Conservation (phyloP, 1,140 invertebrate genomes). For the Polypedilum pembai region DNA sequence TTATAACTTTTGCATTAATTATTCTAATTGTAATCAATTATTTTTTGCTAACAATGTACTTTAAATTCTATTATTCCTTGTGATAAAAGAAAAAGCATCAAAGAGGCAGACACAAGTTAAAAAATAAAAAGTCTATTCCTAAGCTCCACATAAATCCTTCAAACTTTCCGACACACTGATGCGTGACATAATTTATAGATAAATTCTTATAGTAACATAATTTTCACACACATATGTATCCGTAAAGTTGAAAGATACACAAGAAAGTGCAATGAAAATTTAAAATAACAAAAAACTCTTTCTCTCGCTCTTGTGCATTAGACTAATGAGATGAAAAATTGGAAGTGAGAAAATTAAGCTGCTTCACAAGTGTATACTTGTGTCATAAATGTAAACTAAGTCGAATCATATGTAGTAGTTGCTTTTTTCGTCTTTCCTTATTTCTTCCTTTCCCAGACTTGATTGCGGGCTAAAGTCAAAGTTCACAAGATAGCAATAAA, state of each 20-base stretch:
- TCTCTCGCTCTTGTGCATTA: neutral
- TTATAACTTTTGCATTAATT: no score
- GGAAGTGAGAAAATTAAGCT: neutral
- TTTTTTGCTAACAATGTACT: no score
- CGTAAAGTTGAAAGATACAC: neutral
- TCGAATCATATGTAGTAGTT: no score
- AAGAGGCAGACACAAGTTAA: neutral
- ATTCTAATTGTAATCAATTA: no score
- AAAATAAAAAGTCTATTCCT: neutral
- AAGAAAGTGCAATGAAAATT: neutral
- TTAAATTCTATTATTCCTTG: neutral
- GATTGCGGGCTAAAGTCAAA: no score
- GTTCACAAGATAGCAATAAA: no score
- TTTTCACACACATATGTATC: neutral
- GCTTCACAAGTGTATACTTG: neutral
- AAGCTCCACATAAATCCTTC: neutral
- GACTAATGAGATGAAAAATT: slow-evolving; percentile 4
- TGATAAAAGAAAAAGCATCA: neutral
- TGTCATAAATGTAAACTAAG: neutral
- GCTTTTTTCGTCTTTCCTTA: no score
- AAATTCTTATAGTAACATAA: neutral
- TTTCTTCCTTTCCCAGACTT: no score
- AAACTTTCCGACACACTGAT: neutral
- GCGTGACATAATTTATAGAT: slow-evolving; percentile 18
- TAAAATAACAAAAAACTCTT: neutral